These are phyloP conservation scores for Apis laboriosa DNA, from an alignment of 1,140 invertebrate species.

Conservation along the genomic window DNA sequence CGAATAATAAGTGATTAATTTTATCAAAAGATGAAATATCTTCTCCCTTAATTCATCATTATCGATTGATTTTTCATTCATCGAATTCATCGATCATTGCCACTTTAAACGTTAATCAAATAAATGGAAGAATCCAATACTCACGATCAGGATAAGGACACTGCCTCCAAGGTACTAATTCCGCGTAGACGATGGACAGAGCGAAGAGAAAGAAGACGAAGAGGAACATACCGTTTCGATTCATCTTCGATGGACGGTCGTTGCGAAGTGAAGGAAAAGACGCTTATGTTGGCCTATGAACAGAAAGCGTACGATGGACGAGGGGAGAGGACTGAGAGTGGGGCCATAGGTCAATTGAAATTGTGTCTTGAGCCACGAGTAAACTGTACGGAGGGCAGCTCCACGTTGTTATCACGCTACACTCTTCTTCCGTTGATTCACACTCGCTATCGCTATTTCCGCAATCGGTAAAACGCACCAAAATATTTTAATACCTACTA, in stretches of 20 bases:
- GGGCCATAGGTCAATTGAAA: constrained; percentile 77
- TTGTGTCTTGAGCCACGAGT: constrained; percentile 49
- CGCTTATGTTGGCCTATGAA: constrained; percentile 53
- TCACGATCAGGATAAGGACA: constrained; percentile 65
- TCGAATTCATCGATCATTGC: background rate
- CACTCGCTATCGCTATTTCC: background rate
- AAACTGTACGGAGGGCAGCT: constrained; percentile 5
- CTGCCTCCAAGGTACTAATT: constrained; percentile 57
- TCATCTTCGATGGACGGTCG: constrained; percentile 68
- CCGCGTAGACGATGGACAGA: constrained; percentile 51
- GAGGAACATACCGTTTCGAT: constrained; percentile 60
- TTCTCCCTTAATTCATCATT: too few species aligned
- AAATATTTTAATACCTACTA: too few species aligned
- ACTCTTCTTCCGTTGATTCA: background rate
- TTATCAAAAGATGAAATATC: too few species aligned
- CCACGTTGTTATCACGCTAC: background rate
- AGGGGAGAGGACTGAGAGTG: constrained; percentile 19
- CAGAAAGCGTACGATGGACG: constrained; percentile 35
- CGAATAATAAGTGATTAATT: too few species aligned
- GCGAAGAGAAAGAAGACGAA: constrained; percentile 57
- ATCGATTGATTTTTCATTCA: background rate
- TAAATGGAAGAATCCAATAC: constrained; percentile 32
- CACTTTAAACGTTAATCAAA: background rate
- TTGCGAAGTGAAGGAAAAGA: constrained; percentile 69
- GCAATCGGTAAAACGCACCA: too few species aligned